Evolutionary conservation across 1,140 invertebrate genomes (phyloP), one percentile per base, ranked within the genome.

Genomic region (Diplogasteroides magnus): DNA sequence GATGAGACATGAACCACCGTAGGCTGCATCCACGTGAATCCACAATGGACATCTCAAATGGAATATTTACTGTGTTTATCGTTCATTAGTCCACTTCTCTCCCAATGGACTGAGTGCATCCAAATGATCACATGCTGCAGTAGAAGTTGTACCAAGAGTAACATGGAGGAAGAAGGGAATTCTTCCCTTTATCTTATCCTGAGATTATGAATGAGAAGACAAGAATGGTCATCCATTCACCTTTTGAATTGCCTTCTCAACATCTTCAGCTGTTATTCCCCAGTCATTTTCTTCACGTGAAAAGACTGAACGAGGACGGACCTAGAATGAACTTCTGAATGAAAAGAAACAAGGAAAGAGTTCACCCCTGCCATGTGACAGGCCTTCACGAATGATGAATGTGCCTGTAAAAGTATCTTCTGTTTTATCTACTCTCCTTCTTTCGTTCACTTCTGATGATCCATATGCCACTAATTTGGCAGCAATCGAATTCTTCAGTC

Each of bases 121-220:
- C 0, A 95, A 82, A 68, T 91, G 88, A 84, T 97, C 94, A 82
- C 93, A 94, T 1, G 91, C 89, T 80, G 92, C 95, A 6, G 90
- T 91, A 27, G 90, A 90, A 0, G 94, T 96, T 0, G 93, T 94
- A 1, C 93, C 93, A 27, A 95, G 85, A 61, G 91, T 94, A 2
- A 89, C 91, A 25, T 91, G 88, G 0, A 93, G 85, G 91, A 93
- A 77, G 1, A 83, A 61, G 59, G 74, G 84, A 66, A 69, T 60
- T 6, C 69, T 19, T 11, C 68, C 68, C 29, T 28, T 27, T 28
- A 31, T 28, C 2, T 6, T 23, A 60, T 69, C 68, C 62, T 69
- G 26, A n/a, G n/a, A n/a, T n/a, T n/a, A n/a, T n/a, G n/a, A 23
- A n/a, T 64, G 31, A 66, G 31, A 28, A 64, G 19, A 25, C 27